A percentile compares a stretch with the other conserved stretches of the same genome.
Conservation (phyloP, 1,140 invertebrate species). For the Uloborus diversus region DNA sequence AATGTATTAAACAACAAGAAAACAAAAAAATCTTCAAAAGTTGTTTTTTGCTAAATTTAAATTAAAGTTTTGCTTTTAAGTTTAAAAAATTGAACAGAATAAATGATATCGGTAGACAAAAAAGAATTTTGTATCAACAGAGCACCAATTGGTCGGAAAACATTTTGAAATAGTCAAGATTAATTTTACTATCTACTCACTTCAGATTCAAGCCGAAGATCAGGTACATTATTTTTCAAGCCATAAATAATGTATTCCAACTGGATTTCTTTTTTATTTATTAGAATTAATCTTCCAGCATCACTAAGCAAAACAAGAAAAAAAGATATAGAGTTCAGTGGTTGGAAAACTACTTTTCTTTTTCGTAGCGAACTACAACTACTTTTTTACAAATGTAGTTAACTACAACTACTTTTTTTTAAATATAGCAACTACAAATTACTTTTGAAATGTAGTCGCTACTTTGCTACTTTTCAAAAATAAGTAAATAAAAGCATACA, state of each 20-base stretch:
- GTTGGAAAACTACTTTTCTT: no score
- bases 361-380: no score
- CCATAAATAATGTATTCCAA: constrained; percentile 16
- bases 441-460: not conserved
- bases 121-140: not conserved
- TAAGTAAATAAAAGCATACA: no score
- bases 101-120: not conserved
- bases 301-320: not conserved
- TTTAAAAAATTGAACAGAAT: not conserved
- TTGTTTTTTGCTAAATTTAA: not conserved
- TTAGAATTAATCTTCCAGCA: not conserved
- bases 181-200: not conserved
- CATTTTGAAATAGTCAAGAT: not conserved
- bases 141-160: not conserved
- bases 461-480: no score
- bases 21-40: not conserved
- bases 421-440: not conserved
- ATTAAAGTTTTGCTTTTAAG: not conserved
- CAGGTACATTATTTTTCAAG: not conserved
- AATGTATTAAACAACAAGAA: not conserved
- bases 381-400: not conserved
- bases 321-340: no score
- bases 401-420: not conserved
- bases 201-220: not conserved
- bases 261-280: constrained; percentile 18